These are phyloP conservation scores for Chrysolina americana DNA, from an alignment of 2,888 invertebrate species.

Conservation along the genomic window DNA sequence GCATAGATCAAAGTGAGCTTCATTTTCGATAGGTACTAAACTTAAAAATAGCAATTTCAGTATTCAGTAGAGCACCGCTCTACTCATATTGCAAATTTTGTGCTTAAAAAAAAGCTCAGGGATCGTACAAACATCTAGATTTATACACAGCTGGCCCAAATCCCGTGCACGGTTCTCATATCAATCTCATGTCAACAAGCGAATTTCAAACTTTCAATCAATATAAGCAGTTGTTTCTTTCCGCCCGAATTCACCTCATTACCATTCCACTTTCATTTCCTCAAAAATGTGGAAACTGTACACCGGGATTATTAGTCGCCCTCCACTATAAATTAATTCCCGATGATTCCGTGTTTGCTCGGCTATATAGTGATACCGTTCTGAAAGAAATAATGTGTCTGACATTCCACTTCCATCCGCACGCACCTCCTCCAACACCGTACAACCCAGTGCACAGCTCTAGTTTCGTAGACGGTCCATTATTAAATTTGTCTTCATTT, in stretches of 20 bases:
- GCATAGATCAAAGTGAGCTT: no score
- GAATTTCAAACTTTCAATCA: no score
- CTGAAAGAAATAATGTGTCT: conserved; percentile 32
- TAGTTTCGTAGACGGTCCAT: conserved; percentile 62
- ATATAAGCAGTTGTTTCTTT: no score
- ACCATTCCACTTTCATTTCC: not conserved
- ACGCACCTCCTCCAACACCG: conserved; percentile 37
- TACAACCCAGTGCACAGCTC: conserved; percentile 57
- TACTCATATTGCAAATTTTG: no score
- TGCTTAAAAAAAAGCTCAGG: no score
- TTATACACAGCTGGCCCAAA: no score
- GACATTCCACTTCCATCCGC: conserved; percentile 28
- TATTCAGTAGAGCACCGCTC: no score
- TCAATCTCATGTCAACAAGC: no score
- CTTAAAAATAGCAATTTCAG: no score
- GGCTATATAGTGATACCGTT: conserved; percentile 25
- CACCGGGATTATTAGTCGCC: conserved; percentile 10
- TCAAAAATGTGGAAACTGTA: not conserved
- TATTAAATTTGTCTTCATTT: conserved; percentile 69
- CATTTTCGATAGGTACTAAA: no score
- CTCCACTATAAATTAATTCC: not conserved
- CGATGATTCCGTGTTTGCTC: conserved; percentile 27
- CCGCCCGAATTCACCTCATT: not conserved
- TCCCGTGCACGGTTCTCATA: no score
- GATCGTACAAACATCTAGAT: no score